These are phyloP conservation scores for Poecilia picta DNA, from an alignment of 2,797 vertebrate genomes.

Conservation along the genomic window DNA sequence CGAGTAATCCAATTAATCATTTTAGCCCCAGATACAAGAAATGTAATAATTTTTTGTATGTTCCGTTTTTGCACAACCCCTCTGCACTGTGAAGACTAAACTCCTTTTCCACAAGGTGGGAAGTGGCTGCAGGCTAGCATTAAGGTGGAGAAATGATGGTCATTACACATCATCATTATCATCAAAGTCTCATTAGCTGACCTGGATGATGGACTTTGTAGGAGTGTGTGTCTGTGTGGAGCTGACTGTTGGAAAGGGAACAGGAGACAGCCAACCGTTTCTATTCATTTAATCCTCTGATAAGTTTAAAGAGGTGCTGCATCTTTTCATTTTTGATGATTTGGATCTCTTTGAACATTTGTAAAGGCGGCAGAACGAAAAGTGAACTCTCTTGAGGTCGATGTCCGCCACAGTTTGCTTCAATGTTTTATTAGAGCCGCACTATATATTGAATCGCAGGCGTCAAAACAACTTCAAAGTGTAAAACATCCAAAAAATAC, in stretches of 20 bases:
- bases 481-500: too few relatives aligned
- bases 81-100: conserved; percentile 37
- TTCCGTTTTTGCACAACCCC: not conserved
- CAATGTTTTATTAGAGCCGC: not conserved
- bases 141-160: conserved; percentile 44
- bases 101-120: conserved; percentile 24
- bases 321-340: conserved; percentile 21
- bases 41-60: not conserved
- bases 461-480: not conserved
- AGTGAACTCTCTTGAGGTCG: not conserved
- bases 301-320: not conserved
- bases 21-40: not conserved
- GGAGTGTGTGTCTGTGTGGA: conserved; percentile 3
- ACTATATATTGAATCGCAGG: not conserved
- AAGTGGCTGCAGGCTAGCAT: conserved; percentile 33
- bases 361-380: conserved; percentile 6
- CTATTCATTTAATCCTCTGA: conserved; percentile 27
- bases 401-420: conserved; percentile 1
- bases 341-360: conserved; percentile 16
- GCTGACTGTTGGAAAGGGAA: not conserved
- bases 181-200: conserved; percentile 54
- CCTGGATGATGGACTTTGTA: conserved; percentile 14
- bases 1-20: too few relatives aligned
- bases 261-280: not conserved
- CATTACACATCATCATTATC: conserved; percentile 58